Evolutionary conservation across 2,888 invertebrate species (phyloP), one percentile per base, ranked within the genome.

Genomic region (Tinea semifulvella): DNA sequence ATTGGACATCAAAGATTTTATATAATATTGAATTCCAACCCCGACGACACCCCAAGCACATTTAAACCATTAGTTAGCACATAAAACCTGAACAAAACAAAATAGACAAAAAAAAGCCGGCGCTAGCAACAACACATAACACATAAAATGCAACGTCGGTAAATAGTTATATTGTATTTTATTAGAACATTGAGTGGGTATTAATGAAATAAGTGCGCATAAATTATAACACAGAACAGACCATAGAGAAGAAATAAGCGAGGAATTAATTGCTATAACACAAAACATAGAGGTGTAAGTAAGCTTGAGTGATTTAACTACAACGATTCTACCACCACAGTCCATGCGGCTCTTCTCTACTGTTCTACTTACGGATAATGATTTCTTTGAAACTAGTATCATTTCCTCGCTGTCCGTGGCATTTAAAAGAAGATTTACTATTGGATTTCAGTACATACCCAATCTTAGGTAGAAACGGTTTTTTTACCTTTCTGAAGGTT

Each of bases 321-420:
- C 31, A 40, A 40, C 40, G 22, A 3, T 14, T 31, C 5, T 18
- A 36, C 36, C 17, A 36, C 22, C 22, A 40, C 40, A 40, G 17
- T 11, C n/a, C 40, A 40, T 40, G 40, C 40, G 40, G 13, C 5
- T 40, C 36, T 17, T 36, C 22, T 13, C n/a, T 19, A 19, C 18
- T 42, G 10, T n/a, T 26, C 17, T 40, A 40, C 40, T 40, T 59
- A 64, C 56, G 56, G 57, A 64, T 61, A 49, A 42, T 49, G 2
- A 40, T 22, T 40, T 20, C 22, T 63, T 65, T 71, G 57, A 40
- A 38, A 50, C 53, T 47, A 28, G 16, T 55, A 50, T 52, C 8
- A 25, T 55, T 54, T 63, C 65, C 68, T 54, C 59, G 64, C 43
- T 49, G 57, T 60, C 65, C 74, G 46, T 55, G 39, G 66, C 80